These are phyloP conservation scores for Xenopus laevis DNA, from an alignment of 2,113 vertebrate genomes.

Conservation along the genomic window DNA sequence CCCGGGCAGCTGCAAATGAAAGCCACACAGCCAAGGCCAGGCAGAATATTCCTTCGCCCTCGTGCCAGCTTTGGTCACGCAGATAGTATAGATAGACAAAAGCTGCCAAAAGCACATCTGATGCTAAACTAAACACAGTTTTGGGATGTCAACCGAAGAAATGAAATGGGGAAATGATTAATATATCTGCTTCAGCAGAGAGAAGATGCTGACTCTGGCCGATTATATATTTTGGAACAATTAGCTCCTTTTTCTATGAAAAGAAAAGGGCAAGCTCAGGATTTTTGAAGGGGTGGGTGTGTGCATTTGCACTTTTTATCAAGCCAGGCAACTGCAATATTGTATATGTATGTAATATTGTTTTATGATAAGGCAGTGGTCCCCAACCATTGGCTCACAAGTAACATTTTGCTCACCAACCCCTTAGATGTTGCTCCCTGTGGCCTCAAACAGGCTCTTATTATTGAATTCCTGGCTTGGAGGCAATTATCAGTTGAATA, in stretches of 20 bases:
- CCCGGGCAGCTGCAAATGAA: slow-evolving; percentile 3
- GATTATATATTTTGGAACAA: background rate
- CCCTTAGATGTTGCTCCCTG: too few relatives aligned
- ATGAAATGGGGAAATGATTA: slow-evolving; percentile 1
- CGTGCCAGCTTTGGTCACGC: background rate
- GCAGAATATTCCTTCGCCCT: background rate
- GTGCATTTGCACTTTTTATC: too few relatives aligned
- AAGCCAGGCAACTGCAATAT: too few relatives aligned
- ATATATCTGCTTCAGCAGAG: background rate
- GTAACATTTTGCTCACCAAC: too few relatives aligned
- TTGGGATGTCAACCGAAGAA: background rate
- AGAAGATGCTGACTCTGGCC: background rate
- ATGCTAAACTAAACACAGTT: background rate
- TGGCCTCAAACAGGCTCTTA: too few relatives aligned
- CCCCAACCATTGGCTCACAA: too few relatives aligned
- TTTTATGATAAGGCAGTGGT: too few relatives aligned
- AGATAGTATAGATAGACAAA: slow-evolving; percentile 3
- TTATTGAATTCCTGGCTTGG: too few relatives aligned
- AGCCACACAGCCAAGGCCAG: slow-evolving; percentile 9
- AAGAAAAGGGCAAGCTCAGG: background rate
- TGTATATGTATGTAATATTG: too few relatives aligned
- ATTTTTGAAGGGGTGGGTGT: too few relatives aligned
- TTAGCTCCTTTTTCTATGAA: background rate
- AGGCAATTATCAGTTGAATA: too few relatives aligned
- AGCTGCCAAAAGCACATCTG: background rate